These are phyloP conservation scores for Matsumyia berberina DNA, from an alignment of 2,888 invertebrate species.

Conservation along the genomic window DNA sequence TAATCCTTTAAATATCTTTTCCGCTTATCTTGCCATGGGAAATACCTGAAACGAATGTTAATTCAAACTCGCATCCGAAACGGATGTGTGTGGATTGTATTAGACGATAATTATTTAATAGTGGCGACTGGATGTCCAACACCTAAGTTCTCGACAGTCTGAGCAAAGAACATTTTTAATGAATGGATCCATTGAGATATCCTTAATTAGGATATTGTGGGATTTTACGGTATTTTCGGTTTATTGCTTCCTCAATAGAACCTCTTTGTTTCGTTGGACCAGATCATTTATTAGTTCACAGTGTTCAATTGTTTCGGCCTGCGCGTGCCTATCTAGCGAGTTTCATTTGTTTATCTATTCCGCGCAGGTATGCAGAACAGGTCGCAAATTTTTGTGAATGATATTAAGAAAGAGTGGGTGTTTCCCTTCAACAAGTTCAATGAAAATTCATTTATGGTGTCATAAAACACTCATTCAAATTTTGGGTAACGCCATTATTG, in stretches of 20 bases:
- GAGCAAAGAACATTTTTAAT: conserved; percentile 4
- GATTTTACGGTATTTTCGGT: conserved; percentile 25
- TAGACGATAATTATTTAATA: conserved; percentile 11
- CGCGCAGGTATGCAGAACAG: conserved; percentile 14
- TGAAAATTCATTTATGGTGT: too few species aligned
- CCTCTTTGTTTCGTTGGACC: conserved; percentile 30
- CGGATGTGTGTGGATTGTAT: conserved; percentile 23
- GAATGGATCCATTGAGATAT: conserved; percentile 29
- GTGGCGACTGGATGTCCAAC: conserved; percentile 37
- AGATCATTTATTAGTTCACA: conserved; percentile 52
- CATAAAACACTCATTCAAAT: too few species aligned
- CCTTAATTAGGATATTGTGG: conserved; percentile 11
- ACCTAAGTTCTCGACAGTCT: conserved; percentile 20
- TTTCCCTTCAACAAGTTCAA: too few species aligned
- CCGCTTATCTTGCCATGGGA: conserved; percentile 8
- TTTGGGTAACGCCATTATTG: too few species aligned
- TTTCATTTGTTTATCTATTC: conserved; percentile 9
- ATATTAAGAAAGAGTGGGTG: background rate
- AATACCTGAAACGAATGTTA: background rate
- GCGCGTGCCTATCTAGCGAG: conserved; percentile 46
- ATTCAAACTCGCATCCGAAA: conserved; percentile 5
- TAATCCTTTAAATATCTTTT: background rate
- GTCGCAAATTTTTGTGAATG: conserved; percentile 12
- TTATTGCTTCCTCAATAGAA: conserved; percentile 58
- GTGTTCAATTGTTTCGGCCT: conserved; percentile 28